Evolutionary conservation across 1,140 invertebrate species (phyloP).

Genomic region (Varroa destructor): DNA sequence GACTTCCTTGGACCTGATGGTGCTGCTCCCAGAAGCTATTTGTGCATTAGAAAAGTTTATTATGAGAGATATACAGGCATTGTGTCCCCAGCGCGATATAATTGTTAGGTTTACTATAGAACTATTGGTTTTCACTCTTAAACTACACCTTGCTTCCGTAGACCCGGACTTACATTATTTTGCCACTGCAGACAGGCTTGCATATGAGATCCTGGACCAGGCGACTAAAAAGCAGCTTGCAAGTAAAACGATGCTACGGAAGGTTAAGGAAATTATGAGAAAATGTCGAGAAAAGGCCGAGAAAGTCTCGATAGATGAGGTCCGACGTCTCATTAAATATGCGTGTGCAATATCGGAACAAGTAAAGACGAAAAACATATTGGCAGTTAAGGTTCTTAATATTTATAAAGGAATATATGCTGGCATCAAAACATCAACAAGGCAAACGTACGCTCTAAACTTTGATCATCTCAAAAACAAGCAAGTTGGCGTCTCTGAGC

Average conservation of each 20-base stretch:
- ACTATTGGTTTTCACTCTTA: too few species aligned
- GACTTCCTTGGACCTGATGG: conserved; percentile 6
- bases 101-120: too few species aligned
- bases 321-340: conserved; percentile 3
- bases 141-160: too few species aligned
- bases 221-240: neutral
- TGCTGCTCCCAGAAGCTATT: neutral
- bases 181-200: neutral
- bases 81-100: neutral
- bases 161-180: too few species aligned
- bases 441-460: too few species aligned
- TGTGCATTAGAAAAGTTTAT: neutral
- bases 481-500: too few species aligned
- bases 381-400: neutral
- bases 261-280: neutral
- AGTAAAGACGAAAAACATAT: neutral
- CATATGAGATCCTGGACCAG: neutral
- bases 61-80: neutral
- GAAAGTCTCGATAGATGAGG: neutral
- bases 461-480: too few species aligned
- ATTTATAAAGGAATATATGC: conserved; percentile 11
- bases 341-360: neutral
- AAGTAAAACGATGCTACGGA: neutral
- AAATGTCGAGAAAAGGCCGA: neutral
- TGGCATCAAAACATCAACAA: neutral